Percentiles rank a stretch among this genome's conserved stretches.
These are phyloP conservation scores for Ailuropoda melanoleuca DNA, from an alignment of 2,113 vertebrate species.

Conservation along the genomic window DNA sequence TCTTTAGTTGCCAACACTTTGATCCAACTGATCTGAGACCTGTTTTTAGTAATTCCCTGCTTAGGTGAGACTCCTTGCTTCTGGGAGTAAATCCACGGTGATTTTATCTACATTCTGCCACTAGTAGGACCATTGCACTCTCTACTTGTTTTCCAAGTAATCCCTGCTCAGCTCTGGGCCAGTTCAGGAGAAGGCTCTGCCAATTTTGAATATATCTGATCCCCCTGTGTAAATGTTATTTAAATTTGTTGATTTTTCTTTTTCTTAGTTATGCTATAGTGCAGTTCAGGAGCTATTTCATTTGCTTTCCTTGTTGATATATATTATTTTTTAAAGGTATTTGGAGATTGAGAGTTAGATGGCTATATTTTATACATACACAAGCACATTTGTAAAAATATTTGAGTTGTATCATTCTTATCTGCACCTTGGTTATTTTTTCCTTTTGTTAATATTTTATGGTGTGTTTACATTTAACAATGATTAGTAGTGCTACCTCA, in stretches of 20 bases:
- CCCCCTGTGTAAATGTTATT: neutral
- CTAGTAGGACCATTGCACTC: neutral
- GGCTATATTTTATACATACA: neutral
- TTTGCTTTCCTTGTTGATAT: neutral
- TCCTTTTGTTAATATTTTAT: neutral
- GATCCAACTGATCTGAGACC: neutral
- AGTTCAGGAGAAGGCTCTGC: neutral
- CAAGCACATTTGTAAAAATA: neutral
- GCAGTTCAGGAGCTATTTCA: neutral
- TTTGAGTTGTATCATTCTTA: neutral
- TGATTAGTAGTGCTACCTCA: neutral
- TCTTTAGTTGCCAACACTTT: neutral
- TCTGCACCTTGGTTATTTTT: neutral
- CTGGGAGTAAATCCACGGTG: neutral
- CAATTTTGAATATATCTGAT: neutral
- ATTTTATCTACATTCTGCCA: neutral
- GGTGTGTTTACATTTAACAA: neutral
- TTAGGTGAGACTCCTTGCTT: neutral
- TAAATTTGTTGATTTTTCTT: neutral
- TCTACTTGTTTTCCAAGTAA: neutral
- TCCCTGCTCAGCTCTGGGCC: neutral
- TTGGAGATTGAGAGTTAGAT: slow-evolving; percentile 11
- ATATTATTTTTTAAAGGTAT: neutral
- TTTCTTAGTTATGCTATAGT: neutral
- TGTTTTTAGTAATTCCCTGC: neutral